A percentile compares a stretch with the other conserved stretches of the same genome.
These are phyloP conservation scores for Druon quercuslanigerum DNA, from an alignment of 1,140 invertebrate species.

Conservation along the genomic window DNA sequence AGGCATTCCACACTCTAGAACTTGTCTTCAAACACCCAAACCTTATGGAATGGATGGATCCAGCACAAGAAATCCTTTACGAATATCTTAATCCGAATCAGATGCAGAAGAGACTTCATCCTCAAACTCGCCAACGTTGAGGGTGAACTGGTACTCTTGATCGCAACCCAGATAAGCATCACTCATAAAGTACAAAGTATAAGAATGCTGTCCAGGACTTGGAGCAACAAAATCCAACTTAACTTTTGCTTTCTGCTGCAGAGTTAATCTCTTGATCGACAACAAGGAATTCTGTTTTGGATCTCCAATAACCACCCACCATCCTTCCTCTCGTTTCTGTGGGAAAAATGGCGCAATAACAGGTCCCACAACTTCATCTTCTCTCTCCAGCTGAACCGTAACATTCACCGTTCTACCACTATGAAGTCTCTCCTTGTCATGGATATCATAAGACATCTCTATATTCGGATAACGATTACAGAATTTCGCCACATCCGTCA, in stretches of 20 bases:
- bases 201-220: slow-evolving; percentile 88
- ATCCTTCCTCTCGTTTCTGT: slow-evolving; percentile 98
- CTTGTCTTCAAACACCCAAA: slow-evolving; percentile 1
- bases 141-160: slow-evolving; percentile 94
- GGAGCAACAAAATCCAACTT: slow-evolving; percentile 97
- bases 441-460: slow-evolving; percentile 95
- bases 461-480: slow-evolving; percentile 99
- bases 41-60: not conserved
- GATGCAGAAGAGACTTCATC: slow-evolving; percentile 77
- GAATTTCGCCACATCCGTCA: slow-evolving; percentile 98
- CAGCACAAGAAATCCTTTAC: not conserved
- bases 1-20: not conserved
- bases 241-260: slow-evolving; percentile 95
- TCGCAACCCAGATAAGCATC: slow-evolving; percentile 99
- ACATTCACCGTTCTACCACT: slow-evolving; percentile 91
- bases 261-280: slow-evolving; percentile 95
- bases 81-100: slow-evolving; percentile 74
- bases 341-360: slow-evolving; percentile 99
- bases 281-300: slow-evolving; percentile 94
- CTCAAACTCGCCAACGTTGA: slow-evolving; percentile 86
- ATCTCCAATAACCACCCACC: slow-evolving; percentile 99
- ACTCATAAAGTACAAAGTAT: slow-evolving; percentile 99
- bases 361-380: slow-evolving; percentile 96
- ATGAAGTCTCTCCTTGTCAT: slow-evolving; percentile 86
- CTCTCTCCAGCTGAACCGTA: slow-evolving; percentile 94